These are phyloP conservation scores for Sclerodermus sp. DNA, from an alignment of 2,888 invertebrate genomes.

Conservation along the genomic window DNA sequence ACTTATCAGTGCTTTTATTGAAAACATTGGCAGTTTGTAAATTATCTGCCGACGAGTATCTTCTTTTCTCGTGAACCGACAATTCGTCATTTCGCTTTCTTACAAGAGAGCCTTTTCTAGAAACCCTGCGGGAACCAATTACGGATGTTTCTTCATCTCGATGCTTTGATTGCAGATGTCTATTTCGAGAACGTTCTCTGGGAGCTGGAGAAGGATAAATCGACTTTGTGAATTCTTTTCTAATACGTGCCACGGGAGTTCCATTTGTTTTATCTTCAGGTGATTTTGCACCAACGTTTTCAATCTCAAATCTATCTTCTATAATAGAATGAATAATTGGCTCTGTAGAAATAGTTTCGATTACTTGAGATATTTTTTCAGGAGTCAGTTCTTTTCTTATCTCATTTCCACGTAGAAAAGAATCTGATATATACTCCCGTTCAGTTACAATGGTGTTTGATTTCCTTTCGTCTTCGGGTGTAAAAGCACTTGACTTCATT, in stretches of 20 bases:
- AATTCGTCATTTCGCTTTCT: slow-evolving; percentile 26
- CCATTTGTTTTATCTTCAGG: background rate
- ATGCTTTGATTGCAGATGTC: background rate
- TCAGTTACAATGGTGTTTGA: too few relatives aligned
- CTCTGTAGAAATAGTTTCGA: slow-evolving; percentile 1
- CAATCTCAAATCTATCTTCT: slow-evolving; percentile 44
- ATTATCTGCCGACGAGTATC: slow-evolving; percentile 53
- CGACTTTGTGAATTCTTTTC: background rate
- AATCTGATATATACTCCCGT: too few relatives aligned
- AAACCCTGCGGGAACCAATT: slow-evolving; percentile 31
- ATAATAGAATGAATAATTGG: slow-evolving; percentile 14
- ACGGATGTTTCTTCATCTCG: slow-evolving; percentile 11
- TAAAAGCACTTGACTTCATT: too few relatives aligned
- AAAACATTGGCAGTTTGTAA: slow-evolving; percentile 39
- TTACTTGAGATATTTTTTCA: too few relatives aligned
- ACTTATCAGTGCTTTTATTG: slow-evolving; percentile 31
- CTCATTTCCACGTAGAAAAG: too few relatives aligned
- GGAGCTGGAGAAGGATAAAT: too few relatives aligned
- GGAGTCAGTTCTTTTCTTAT: too few relatives aligned
- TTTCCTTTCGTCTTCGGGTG: too few relatives aligned
- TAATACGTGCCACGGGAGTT: background rate
- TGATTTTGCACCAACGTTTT: slow-evolving; percentile 28
- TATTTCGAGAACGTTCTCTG: background rate
- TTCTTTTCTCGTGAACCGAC: slow-evolving; percentile 35
- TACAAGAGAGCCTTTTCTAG: slow-evolving; percentile 43